These are phyloP conservation scores for Orientallactaga bullata DNA, from an alignment of 2,113 vertebrate species.

Conservation along the genomic window DNA sequence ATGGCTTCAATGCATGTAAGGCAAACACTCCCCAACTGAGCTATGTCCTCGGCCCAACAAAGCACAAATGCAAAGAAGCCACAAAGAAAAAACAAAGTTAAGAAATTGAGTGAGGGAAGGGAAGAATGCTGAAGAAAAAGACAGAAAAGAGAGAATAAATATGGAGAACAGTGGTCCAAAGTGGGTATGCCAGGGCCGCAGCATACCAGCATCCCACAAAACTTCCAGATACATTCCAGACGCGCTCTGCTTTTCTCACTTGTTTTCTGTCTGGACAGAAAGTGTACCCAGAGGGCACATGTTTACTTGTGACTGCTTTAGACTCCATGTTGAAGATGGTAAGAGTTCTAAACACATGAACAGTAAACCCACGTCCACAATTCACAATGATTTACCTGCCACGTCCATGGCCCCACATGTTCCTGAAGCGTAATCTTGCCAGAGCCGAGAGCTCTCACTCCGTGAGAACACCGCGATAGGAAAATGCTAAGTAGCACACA, in stretches of 20 bases:
- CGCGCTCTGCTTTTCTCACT: neutral
- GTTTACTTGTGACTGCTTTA: neutral
- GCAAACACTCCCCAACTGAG: neutral
- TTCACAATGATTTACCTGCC: neutral
- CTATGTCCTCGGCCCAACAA: neutral
- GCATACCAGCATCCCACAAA: neutral
- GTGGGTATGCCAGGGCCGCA: neutral
- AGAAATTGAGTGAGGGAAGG: neutral
- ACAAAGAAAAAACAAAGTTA: neutral
- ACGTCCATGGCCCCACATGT: neutral
- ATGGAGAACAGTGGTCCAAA: neutral
- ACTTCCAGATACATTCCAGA: neutral
- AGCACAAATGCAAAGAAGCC: neutral
- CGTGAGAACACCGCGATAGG: neutral
- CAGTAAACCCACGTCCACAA: neutral
- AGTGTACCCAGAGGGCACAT: neutral
- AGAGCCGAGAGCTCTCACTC: neutral
- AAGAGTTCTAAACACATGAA: neutral
- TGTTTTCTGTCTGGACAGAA: slow-evolving; percentile 50
- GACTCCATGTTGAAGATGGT: neutral
- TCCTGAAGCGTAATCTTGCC: neutral
- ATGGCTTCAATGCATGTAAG: neutral
- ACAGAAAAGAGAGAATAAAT: no score
- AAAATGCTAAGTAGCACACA: neutral
- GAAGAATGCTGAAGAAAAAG: no score